These are phyloP conservation scores for Sinhomidia bicolor DNA, from an alignment of 2,888 invertebrate genomes.

Conservation along the genomic window DNA sequence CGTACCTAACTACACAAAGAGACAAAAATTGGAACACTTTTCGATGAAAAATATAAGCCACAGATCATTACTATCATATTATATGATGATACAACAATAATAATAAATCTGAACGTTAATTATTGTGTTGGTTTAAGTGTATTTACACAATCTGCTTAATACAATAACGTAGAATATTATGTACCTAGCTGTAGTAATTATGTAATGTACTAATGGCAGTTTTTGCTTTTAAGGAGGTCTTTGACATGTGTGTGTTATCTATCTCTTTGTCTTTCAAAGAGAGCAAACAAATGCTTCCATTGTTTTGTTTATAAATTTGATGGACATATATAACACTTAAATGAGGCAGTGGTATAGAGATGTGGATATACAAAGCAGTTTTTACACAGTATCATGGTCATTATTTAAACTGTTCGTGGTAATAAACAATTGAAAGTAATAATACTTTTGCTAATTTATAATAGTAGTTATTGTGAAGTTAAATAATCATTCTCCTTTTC, in stretches of 20 bases:
- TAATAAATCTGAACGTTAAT: slow-evolving; percentile 54
- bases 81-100: not conserved
- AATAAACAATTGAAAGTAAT: slow-evolving; percentile 55
- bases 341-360: slow-evolving; percentile 49
- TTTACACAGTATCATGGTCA: not conserved
- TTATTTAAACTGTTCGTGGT: slow-evolving; percentile 24
- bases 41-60: slow-evolving; percentile 61
- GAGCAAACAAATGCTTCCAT: slow-evolving; percentile 57
- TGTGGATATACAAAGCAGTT: slow-evolving; percentile 26
- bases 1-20: slow-evolving; percentile 38
- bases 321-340: slow-evolving; percentile 35
- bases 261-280: slow-evolving; percentile 48
- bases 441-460: slow-evolving; percentile 38
- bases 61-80: slow-evolving; percentile 1
- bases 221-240: slow-evolving; percentile 69
- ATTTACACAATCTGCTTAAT: slow-evolving; percentile 52
- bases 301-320: slow-evolving; percentile 28
- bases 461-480: slow-evolving; percentile 5
- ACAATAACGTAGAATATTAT: not conserved
- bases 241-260: slow-evolving; percentile 48
- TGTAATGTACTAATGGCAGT: slow-evolving; percentile 67
- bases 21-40: slow-evolving; percentile 64
- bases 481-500: slow-evolving; percentile 37
- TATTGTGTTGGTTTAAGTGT: slow-evolving; percentile 41
- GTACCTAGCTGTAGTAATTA: slow-evolving; percentile 28